Evolutionary conservation across 2,888 invertebrate species (phyloP).

Genomic region (Leptopilina drosophilae): DNA sequence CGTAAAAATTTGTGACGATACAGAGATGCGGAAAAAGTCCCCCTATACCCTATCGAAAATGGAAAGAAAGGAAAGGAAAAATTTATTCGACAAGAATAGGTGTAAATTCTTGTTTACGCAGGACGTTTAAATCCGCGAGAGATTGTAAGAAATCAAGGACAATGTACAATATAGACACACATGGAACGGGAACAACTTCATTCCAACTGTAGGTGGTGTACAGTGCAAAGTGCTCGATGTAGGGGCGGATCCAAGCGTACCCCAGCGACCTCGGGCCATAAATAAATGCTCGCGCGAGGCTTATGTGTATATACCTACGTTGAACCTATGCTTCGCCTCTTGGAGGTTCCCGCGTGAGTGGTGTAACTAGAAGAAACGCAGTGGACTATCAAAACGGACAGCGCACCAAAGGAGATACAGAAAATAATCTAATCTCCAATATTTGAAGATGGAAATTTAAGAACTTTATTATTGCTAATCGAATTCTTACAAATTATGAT

Average conservation of each 20-base stretch:
- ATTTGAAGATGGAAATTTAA: constrained; percentile 68
- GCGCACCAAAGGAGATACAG: constrained; percentile 61
- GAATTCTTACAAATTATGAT: too few relatives aligned
- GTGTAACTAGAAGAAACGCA: constrained; percentile 71
- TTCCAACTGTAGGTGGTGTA: constrained; percentile 66
- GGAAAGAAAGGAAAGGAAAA: too few relatives aligned
- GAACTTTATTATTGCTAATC: background rate
- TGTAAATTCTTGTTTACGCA: constrained; percentile 42
- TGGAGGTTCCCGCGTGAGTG: constrained; percentile 53
- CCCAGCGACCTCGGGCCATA: constrained; percentile 75
- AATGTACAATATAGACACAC: constrained; percentile 50
- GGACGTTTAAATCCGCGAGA: constrained; percentile 43
- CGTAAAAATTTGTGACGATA: too few relatives aligned
- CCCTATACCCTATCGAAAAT: too few relatives aligned
- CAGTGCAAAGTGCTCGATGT: constrained; percentile 66
- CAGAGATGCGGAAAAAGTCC: too few relatives aligned
- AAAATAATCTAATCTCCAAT: constrained; percentile 61
- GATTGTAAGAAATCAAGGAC: constrained; percentile 58
- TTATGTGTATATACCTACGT: constrained; percentile 58
- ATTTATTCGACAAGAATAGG: too few relatives aligned
- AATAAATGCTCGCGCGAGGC: constrained; percentile 74
- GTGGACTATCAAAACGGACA: constrained; percentile 75
- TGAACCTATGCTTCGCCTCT: constrained; percentile 56
- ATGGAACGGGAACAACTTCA: constrained; percentile 65
- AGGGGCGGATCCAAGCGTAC: constrained; percentile 73